Percentiles rank a stretch among this genome's conserved stretches.
Evolutionary conservation across 2,797 vertebrate genomes (phyloP).

Genomic region (Pangasius krempfi): DNA sequence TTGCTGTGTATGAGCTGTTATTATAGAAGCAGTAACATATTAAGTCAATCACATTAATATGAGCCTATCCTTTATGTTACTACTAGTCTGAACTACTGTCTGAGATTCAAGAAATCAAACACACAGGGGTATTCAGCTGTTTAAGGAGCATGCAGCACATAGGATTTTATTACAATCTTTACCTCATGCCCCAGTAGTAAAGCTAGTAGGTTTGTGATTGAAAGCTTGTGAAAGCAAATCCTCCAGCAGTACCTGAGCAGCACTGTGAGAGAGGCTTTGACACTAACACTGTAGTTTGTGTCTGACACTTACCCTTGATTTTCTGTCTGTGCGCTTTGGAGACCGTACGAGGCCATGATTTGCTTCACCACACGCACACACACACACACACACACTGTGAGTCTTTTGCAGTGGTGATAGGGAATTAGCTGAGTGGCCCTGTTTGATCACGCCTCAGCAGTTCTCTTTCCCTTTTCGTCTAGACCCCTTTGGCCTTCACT

Average conservation of each 20-base stretch:
- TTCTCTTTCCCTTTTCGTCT: conserved; percentile 19
- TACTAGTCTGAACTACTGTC: no score
- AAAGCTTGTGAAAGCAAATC: conserved; percentile 44
- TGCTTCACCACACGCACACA: conserved; percentile 41
- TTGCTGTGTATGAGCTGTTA: neutral
- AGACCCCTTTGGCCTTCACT: neutral
- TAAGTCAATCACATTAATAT: neutral
- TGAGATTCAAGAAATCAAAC: neutral
- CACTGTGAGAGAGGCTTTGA: conserved; percentile 47
- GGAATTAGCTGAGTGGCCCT: conserved; percentile 53
- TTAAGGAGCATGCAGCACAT: neutral
- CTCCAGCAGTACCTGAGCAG: conserved; percentile 45
- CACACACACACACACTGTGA: conserved; percentile 13
- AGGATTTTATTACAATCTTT: conserved; percentile 37
- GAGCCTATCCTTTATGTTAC: neutral
- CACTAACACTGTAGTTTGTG: conserved; percentile 56
- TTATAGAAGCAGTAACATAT: neutral
- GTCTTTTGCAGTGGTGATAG: conserved; percentile 32
- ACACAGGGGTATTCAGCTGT: neutral
- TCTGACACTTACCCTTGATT: conserved; percentile 52
- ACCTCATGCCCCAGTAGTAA: conserved; percentile 33
- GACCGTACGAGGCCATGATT: conserved; percentile 33
- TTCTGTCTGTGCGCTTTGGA: conserved; percentile 44
- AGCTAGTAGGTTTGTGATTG: conserved; percentile 43
- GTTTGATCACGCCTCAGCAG: conserved; percentile 54